phyloP scores from a whole-genome alignment of 2,113 vertebrate species.

The Poecilia latipinna region DNA sequence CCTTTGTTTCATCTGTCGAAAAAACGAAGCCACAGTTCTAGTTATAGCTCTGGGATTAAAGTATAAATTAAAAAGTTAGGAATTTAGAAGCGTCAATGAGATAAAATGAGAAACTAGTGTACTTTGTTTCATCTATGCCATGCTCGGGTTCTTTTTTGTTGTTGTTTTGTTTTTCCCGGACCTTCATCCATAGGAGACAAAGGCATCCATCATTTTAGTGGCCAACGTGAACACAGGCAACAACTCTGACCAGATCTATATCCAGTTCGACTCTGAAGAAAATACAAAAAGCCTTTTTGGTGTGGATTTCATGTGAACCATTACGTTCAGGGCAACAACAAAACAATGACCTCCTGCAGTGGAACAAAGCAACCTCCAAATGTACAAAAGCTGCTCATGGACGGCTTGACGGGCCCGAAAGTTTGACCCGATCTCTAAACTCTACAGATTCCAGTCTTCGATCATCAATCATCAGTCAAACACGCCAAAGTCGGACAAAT shows the following conservation, averaged over 20 bases:
- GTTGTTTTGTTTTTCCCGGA: background rate
- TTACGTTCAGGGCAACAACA: background rate
- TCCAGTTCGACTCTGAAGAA: too few species aligned
- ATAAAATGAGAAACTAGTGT: background rate
- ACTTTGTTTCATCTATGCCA: background rate
- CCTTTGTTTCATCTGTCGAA: background rate
- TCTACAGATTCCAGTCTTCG: background rate
- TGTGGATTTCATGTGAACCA: background rate
- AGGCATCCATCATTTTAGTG: background rate
- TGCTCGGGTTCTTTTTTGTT: too few species aligned
- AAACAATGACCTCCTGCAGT: background rate
- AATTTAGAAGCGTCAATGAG: too few species aligned
- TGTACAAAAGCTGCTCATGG: background rate
- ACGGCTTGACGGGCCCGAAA: background rate
- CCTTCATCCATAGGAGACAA: background rate
- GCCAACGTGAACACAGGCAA: background rate
- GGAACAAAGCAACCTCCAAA: background rate
- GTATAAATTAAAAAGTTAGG: too few species aligned
- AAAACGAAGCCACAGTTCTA: background rate
- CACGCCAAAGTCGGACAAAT: background rate
- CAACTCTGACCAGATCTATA: background rate
- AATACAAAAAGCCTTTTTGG: background rate
- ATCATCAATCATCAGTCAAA: background rate
- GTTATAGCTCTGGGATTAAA: too few species aligned
- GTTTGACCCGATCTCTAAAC: background rate